These are phyloP conservation scores for Poecilia velifera DNA, from an alignment of 2,797 vertebrate genomes.

Conservation along the genomic window DNA sequence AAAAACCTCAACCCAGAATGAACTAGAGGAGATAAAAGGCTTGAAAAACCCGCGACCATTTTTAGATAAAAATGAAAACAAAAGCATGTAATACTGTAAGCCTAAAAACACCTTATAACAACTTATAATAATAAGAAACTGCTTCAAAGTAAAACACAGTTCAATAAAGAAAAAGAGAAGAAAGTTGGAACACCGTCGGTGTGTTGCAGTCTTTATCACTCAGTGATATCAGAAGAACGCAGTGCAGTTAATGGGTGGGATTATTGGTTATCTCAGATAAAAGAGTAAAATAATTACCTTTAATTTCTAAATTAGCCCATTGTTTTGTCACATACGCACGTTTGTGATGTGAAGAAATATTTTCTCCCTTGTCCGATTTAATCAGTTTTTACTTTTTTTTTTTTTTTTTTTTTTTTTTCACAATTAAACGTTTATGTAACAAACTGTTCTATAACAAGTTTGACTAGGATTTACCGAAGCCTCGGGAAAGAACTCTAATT, in stretches of 20 bases:
- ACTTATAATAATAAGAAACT: neutral
- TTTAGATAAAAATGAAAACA: slow-evolving; percentile 17
- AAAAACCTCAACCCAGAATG: neutral
- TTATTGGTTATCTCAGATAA: neutral
- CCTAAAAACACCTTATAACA: slow-evolving; percentile 3
- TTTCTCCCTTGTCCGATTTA: neutral
- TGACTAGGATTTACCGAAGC: neutral
- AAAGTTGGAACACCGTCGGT: neutral
- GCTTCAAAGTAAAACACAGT: neutral
- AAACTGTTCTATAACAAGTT: too few relatives aligned
- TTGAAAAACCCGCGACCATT: slow-evolving; percentile 32
- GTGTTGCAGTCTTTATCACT: neutral
- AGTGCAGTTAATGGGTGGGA: neutral
- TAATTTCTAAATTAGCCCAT: neutral
- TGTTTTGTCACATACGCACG: too few relatives aligned
- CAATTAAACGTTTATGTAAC: neutral
- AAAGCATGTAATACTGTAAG: slow-evolving; percentile 24
- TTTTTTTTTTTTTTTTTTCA: neutral
- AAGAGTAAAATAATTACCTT: neutral
- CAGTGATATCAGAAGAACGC: neutral
- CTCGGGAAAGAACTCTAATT: neutral
- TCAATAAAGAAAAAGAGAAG: neutral
- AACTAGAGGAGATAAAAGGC: slow-evolving; percentile 40
- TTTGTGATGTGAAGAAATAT: neutral
- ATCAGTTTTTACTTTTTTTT: too few relatives aligned